A percentile compares a stretch with the other conserved stretches of the same genome.
These are phyloP conservation scores for Trissolcus japonicus DNA, from an alignment of 2,888 invertebrate species.

Conservation along the genomic window DNA sequence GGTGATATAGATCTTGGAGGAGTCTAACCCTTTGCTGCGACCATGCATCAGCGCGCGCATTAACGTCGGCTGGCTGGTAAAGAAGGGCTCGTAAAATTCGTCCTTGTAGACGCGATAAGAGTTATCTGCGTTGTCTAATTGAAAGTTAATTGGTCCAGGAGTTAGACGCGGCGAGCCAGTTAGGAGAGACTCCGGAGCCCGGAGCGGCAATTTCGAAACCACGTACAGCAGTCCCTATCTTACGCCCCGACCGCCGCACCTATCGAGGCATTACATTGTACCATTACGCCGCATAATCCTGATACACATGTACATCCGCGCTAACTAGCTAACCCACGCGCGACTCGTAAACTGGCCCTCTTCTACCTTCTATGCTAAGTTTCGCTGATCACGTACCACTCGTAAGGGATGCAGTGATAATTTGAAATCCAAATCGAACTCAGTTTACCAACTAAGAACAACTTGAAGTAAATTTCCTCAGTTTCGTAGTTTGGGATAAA, in stretches of 20 bases:
- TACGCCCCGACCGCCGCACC: conserved; percentile 59
- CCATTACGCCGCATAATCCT: conserved; percentile 50
- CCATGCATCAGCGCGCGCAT: conserved; percentile 70
- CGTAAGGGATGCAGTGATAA: conserved; percentile 37
- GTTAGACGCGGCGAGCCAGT: conserved; percentile 64
- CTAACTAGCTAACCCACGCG: conserved; percentile 64
- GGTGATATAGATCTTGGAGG: conserved; percentile 59
- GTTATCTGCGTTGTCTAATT: conserved; percentile 75
- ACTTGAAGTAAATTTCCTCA: too few species aligned
- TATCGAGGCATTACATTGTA: conserved; percentile 46
- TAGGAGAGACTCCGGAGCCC: conserved; percentile 64
- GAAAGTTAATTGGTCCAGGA: conserved; percentile 76
- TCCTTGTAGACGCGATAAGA: conserved; percentile 74
- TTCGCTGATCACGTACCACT: conserved; percentile 46
- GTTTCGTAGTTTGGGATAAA: too few species aligned
- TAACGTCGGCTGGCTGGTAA: conserved; percentile 69
- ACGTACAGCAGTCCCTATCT: conserved; percentile 71
- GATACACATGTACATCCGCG: conserved; percentile 39
- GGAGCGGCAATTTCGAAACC: conserved; percentile 71
- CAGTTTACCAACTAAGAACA: conserved; percentile 18
- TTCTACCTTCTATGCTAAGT: conserved; percentile 58
- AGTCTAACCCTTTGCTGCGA: conserved; percentile 69
- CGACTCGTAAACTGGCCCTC: conserved; percentile 71
- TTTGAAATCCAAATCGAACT: conserved; percentile 46
- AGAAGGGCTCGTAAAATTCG: conserved; percentile 74